These are phyloP conservation scores for Phasia obesa DNA, from an alignment of 2,888 invertebrate species.

Conservation along the genomic window DNA sequence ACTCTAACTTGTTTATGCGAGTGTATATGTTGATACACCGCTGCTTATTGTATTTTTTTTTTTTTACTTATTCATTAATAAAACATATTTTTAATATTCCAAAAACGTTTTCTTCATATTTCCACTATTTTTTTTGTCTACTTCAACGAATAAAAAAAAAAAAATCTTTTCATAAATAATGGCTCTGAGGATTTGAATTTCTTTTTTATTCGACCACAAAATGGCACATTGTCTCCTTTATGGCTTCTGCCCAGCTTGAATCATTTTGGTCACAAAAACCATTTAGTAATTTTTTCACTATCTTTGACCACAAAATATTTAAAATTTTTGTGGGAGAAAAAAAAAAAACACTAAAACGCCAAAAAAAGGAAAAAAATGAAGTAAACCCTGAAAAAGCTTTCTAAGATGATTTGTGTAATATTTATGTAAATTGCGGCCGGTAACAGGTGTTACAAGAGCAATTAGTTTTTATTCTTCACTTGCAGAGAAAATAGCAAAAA, in stretches of 20 bases:
- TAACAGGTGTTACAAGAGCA: slow-evolving; percentile 78
- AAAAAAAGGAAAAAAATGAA: slow-evolving; percentile 1
- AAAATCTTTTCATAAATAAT: slow-evolving; percentile 1
- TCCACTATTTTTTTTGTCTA: slow-evolving; percentile 5
- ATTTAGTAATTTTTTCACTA: slow-evolving; percentile 44
- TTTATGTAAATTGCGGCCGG: slow-evolving; percentile 79
- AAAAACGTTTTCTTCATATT: slow-evolving; percentile 48
- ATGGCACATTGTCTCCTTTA: slow-evolving; percentile 52
- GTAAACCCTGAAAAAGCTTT: slow-evolving; percentile 30
- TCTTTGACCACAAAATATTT: slow-evolving; percentile 37
- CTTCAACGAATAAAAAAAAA: too few relatives aligned
- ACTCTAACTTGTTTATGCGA: too few relatives aligned
- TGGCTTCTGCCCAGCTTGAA: slow-evolving; percentile 5
- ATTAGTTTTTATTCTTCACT: slow-evolving; percentile 73
- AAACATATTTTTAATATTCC: slow-evolving; percentile 58
- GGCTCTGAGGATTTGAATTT: slow-evolving; percentile 9
- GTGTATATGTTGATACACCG: too few relatives aligned
- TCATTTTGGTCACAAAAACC: slow-evolving; percentile 37
- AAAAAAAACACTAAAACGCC: slow-evolving; percentile 17
- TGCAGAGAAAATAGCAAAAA: slow-evolving; percentile 18
- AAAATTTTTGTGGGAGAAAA: background rate
- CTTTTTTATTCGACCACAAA: slow-evolving; percentile 61
- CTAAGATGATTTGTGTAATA: slow-evolving; percentile 78
- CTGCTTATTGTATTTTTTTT: too few relatives aligned
- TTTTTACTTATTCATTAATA: too few relatives aligned